Percentiles rank a stretch among this genome's conserved stretches.
Evolutionary conservation across 2,113 vertebrate species (phyloP).

Genomic region (Nettapus auritus): DNA sequence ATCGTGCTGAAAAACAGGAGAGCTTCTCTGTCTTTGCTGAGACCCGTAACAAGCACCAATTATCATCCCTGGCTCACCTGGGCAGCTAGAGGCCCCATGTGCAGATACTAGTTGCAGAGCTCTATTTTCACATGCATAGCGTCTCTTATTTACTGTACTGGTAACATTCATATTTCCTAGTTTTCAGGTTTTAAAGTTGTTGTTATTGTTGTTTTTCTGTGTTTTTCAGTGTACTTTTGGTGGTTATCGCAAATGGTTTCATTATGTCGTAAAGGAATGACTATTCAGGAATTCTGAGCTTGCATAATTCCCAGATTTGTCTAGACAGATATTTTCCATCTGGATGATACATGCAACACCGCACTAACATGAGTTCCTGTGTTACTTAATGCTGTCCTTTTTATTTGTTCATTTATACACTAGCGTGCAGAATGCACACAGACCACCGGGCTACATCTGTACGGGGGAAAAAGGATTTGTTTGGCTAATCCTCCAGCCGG

Average conservation of each 20-base stretch:
- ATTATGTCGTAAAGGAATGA: neutral
- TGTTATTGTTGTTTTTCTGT: too few relatives aligned
- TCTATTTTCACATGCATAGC: neutral
- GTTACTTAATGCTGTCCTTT: slow-evolving; percentile 4
- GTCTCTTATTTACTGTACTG: neutral
- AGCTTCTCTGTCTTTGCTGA: neutral
- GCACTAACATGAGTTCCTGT: neutral
- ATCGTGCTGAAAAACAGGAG: accelerated
- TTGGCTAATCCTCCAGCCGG: neutral
- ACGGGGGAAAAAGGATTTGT: neutral
- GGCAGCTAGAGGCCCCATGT: neutral
- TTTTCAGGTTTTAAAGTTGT: neutral
- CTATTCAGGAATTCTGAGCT: slow-evolving; percentile 25
- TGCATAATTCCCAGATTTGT: slow-evolving; percentile 33
- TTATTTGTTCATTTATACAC: slow-evolving; percentile 13
- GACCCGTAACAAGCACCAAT: neutral
- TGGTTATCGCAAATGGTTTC: neutral
- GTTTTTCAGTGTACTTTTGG: neutral
- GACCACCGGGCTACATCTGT: neutral
- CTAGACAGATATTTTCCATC: slow-evolving; percentile 33
- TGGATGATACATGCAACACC: neutral
- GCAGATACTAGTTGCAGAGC: accelerated
- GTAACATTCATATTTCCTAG: neutral
- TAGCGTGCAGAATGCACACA: neutral
- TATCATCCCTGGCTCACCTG: neutral